Evolutionary conservation across 2,797 vertebrate genomes (phyloP).

Genomic region (Pangasius krempfi): DNA sequence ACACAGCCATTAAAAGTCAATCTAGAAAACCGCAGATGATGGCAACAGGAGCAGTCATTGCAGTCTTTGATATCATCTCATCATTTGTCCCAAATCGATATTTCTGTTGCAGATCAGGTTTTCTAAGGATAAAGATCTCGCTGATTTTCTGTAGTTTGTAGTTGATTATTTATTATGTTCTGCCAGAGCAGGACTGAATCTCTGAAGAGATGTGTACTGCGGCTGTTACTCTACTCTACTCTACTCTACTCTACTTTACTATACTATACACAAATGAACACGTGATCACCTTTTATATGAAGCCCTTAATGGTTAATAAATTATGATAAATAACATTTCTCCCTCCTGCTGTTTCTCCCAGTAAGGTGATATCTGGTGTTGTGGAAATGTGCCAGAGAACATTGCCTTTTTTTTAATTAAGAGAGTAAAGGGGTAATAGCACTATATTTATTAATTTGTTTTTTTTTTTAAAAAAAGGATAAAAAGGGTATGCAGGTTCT

Average conservation of each 20-base stretch:
- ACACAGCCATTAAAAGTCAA: slow-evolving; percentile 59
- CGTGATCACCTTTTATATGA: background rate
- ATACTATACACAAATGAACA: slow-evolving; percentile 19
- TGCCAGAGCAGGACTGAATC: slow-evolving; percentile 68
- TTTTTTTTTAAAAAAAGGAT: background rate
- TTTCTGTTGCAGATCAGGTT: slow-evolving; percentile 27
- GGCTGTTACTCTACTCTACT: background rate
- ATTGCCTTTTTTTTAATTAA: background rate
- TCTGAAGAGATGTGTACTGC: slow-evolving; percentile 25
- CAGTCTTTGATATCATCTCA: slow-evolving; percentile 44
- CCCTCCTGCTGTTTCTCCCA: background rate
- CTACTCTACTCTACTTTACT: background rate
- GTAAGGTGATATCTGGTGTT: background rate
- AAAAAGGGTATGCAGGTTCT: background rate
- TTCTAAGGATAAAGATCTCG: slow-evolving; percentile 61
- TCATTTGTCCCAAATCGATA: slow-evolving; percentile 47
- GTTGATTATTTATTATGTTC: slow-evolving; percentile 74
- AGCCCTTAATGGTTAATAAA: slow-evolving; percentile 28
- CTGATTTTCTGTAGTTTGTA: slow-evolving; percentile 61
- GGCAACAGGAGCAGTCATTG: slow-evolving; percentile 29
- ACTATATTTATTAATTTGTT: background rate
- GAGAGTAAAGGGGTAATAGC: background rate
- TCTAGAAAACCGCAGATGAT: slow-evolving; percentile 49
- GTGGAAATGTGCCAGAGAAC: background rate
- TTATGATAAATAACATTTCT: slow-evolving; percentile 25